Evolutionary conservation across 1,140 invertebrate species (phyloP).

Genomic region (Micrasema minimum): DNA sequence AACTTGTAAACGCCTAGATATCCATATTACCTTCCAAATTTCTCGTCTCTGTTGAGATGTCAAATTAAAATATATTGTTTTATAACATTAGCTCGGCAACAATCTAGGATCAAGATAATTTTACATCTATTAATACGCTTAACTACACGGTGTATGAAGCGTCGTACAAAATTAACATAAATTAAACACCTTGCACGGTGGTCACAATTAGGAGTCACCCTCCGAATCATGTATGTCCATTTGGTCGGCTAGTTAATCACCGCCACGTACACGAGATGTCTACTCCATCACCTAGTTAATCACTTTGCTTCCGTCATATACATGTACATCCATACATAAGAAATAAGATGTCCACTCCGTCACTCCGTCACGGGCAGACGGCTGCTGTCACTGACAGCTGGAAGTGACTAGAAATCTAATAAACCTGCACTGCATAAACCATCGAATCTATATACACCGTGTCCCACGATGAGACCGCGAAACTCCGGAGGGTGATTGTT

Average conservation of each 20-base stretch:
- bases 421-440: too few species aligned
- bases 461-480: too few species aligned
- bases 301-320: conserved; percentile 1
- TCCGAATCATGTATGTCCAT: conserved; percentile 1
- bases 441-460: too few species aligned
- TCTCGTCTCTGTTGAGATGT: too few species aligned
- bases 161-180: neutral
- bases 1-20: too few species aligned
- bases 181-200: neutral
- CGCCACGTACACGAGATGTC: neutral
- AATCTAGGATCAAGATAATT: neutral
- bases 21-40: too few species aligned
- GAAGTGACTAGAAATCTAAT: too few species aligned
- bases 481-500: too few species aligned
- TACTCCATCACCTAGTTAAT: neutral
- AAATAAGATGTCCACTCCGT: neutral
- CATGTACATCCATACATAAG: neutral
- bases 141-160: neutral
- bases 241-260: conserved; percentile 20
- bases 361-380: too few species aligned
- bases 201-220: conserved; percentile 2
- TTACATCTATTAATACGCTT: neutral
- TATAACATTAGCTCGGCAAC: neutral
- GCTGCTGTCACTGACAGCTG: too few species aligned
- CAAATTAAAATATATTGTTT: too few species aligned